Evolutionary conservation across 2,888 invertebrate genomes (phyloP).

Genomic region (Scaptomyza cyrtandrae): DNA sequence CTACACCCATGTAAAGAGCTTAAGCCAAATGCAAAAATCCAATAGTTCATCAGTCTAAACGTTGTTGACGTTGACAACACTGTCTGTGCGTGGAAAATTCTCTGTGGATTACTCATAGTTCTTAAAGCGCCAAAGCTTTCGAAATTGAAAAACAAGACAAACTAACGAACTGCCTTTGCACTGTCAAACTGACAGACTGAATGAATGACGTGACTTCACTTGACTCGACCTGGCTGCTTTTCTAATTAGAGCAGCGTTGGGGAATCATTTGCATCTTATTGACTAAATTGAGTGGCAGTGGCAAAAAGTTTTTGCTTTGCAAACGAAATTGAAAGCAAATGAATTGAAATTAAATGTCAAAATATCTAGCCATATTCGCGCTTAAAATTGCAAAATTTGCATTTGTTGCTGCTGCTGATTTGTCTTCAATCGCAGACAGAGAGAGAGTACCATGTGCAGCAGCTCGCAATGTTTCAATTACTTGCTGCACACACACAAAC

Average conservation of each 20-base stretch:
- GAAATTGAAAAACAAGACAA: slow-evolving; percentile 46
- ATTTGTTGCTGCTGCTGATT: slow-evolving; percentile 29
- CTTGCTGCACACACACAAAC: slow-evolving; percentile 14
- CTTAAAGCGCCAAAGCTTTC: slow-evolving; percentile 54
- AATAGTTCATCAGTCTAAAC: slow-evolving; percentile 61
- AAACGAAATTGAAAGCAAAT: slow-evolving; percentile 56
- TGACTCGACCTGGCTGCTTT: slow-evolving; percentile 27
- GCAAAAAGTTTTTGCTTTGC: slow-evolving; percentile 48
- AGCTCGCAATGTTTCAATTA: slow-evolving; percentile 70
- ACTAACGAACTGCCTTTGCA: slow-evolving; percentile 39
- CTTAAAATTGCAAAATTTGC: slow-evolving; percentile 59
- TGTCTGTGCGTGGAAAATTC: not conserved
- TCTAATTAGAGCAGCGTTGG: slow-evolving; percentile 49
- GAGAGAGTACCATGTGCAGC: slow-evolving; percentile 14
- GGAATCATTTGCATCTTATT: slow-evolving; percentile 77
- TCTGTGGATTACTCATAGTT: slow-evolving; percentile 54
- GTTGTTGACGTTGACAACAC: slow-evolving; percentile 19
- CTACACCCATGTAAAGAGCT: slow-evolving; percentile 1
- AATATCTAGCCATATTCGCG: slow-evolving; percentile 17
- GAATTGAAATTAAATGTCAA: slow-evolving; percentile 53
- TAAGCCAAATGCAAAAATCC: slow-evolving; percentile 50
- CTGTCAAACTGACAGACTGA: not conserved
- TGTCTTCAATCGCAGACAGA: slow-evolving; percentile 9
- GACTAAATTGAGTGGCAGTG: slow-evolving; percentile 72
- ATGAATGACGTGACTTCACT: not conserved